Evolutionary conservation across 2,888 invertebrate genomes (phyloP).

Genomic region (Escarpia spicata): DNA sequence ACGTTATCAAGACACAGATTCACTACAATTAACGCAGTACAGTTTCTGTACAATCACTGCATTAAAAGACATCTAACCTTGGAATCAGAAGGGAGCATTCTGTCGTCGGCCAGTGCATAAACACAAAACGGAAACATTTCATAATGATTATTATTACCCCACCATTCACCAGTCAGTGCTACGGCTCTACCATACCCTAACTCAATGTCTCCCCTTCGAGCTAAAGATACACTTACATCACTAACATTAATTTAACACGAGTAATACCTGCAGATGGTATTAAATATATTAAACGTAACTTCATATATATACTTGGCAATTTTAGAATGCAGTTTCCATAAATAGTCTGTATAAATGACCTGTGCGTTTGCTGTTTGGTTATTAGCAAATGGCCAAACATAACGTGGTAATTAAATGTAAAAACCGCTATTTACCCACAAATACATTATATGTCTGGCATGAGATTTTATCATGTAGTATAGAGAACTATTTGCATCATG

Average conservation of each 20-base stretch:
- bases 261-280: background rate
- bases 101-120: background rate
- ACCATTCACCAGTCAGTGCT: background rate
- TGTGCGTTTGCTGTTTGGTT: background rate
- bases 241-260: background rate
- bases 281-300: background rate
- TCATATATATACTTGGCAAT: background rate
- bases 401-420: background rate
- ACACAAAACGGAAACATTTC: background rate
- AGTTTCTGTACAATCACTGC: slow-evolving; percentile 3
- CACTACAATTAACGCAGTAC: background rate
- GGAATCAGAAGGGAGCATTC: background rate
- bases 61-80: background rate
- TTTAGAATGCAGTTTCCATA: background rate
- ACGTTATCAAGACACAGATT: background rate
- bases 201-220: background rate
- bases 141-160: background rate
- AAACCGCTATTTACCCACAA: background rate
- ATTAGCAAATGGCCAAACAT: background rate
- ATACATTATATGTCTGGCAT: background rate
- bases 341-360: background rate
- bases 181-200: background rate
- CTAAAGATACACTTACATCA: background rate
- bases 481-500: background rate
- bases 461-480: background rate